Base-by-base conservation (phyloP, 2,888 invertebrate genomes). In the Drosophila trichaetosa region DNA sequence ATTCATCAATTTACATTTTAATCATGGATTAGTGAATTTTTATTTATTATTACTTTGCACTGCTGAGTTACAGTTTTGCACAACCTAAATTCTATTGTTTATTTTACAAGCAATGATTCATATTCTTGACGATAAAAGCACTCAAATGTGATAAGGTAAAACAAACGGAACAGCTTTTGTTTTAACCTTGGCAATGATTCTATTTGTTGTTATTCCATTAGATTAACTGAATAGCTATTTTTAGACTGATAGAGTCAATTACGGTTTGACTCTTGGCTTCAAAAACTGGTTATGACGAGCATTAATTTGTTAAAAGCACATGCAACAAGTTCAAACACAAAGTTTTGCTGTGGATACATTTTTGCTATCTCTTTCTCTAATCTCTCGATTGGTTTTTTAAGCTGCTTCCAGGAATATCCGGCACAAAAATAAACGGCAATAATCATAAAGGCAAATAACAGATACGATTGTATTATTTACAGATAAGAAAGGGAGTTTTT, bases 321-420 rank as follows among this genome's bases (percentile, higher is more conserved):
- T 62, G 59, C 73, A 60, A 60, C 36, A 59, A 60, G 73, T 53
- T 58, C 13, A 54, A 57, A 31, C 34, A 58, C 38, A 29, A 49
- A 53, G 6, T 33, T 38, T 31, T 29, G 42, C 13, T 59, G 21
- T 42, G 7, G 38, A 31, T 4, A 46, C 3, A 18, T 10, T 13
- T 48, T 33, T 13, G 61, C 65, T 75, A 75, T 76, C 61, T 74
- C 7, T 36, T 21, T 54, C 53, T 66, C 54, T 73, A 66, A 76
- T 76, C 80, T 70, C 10, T 80, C 59, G 71, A 85, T 76, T 63
- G 51, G 63, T 13, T 54, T 66, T 70, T 66, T 49, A 83, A 76
- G 66, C 56, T 31, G 52, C 51, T 87, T 87, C 76, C 51, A 52
- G 71, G 86, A 71, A 87, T 85, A 79, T 87, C 73, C 80, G 82